A percentile compares a stretch with the other conserved stretches of the same genome.
phyloP scores from a whole-genome alignment of 2,797 vertebrate genomes.

The Perdix hodgsoniae region DNA sequence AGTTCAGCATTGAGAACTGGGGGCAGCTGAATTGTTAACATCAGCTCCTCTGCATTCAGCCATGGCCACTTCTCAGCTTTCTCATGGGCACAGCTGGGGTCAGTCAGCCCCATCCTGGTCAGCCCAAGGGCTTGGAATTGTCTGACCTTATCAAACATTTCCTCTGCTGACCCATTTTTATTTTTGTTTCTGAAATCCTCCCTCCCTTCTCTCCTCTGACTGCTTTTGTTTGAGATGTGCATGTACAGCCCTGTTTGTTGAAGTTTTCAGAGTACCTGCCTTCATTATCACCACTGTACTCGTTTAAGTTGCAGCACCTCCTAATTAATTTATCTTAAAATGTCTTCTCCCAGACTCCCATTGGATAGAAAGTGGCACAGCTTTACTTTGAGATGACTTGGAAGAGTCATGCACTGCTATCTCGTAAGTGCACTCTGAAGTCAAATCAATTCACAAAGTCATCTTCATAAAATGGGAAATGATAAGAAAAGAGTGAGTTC shows the following conservation, averaged over 20 bases:
- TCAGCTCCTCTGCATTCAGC: neutral
- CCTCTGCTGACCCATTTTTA: neutral
- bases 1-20: neutral
- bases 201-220: neutral
- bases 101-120: neutral
- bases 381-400: neutral
- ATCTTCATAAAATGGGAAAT: constrained; percentile 63
- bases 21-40: fast-evolving
- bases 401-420: neutral
- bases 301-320: neutral
- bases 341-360: neutral
- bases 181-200: neutral
- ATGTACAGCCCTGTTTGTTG: neutral
- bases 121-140: neutral
- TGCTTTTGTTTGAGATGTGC: neutral
- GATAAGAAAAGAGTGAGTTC: constrained; percentile 64
- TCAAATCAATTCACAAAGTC: constrained; percentile 58
- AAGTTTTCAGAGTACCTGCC: neutral
- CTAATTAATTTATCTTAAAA: constrained; percentile 23
- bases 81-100: neutral
- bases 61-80: neutral
- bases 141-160: neutral
- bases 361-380: neutral
- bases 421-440: constrained; percentile 57
- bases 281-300: neutral